A percentile compares a stretch with the other conserved stretches of the same genome.
phyloP scores from a whole-genome alignment of 2,113 vertebrate species.

The Paramisgurnus dabryanus region DNA sequence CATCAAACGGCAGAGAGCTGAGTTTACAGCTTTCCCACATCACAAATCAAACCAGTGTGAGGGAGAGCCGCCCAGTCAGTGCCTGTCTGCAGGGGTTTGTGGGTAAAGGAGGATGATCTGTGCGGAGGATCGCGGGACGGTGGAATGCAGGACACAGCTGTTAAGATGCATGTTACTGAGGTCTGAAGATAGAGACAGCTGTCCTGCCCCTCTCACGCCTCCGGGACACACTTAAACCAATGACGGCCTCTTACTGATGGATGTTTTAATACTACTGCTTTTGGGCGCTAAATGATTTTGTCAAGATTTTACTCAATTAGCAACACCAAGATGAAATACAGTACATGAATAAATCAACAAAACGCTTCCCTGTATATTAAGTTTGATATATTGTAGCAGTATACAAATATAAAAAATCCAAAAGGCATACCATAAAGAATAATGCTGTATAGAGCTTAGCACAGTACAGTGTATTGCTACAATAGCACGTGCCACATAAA shows the following conservation, averaged over 20 bases:
- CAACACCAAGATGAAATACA: background rate
- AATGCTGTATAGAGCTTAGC: no score
- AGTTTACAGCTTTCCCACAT: conserved; percentile 28
- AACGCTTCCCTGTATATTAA: no score
- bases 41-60: conserved; percentile 29
- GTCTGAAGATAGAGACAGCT: conserved; percentile 15
- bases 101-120: conserved; percentile 10
- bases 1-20: conserved; percentile 23
- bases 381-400: no score
- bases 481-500: no score
- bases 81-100: conserved; percentile 20
- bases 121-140: background rate
- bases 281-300: background rate
- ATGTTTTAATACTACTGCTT: conserved; percentile 13
- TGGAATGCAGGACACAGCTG: conserved; percentile 47
- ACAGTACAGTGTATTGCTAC: no score
- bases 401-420: no score
- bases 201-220: conserved; percentile 22
- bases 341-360: background rate
- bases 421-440: no score
- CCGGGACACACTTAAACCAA: background rate
- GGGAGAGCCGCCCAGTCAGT: conserved; percentile 15
- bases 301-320: no score
- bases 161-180: conserved; percentile 40
- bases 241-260: background rate